Base-by-base conservation (phyloP, 1,140 invertebrate species). In the Drosophila obscura region DNA sequence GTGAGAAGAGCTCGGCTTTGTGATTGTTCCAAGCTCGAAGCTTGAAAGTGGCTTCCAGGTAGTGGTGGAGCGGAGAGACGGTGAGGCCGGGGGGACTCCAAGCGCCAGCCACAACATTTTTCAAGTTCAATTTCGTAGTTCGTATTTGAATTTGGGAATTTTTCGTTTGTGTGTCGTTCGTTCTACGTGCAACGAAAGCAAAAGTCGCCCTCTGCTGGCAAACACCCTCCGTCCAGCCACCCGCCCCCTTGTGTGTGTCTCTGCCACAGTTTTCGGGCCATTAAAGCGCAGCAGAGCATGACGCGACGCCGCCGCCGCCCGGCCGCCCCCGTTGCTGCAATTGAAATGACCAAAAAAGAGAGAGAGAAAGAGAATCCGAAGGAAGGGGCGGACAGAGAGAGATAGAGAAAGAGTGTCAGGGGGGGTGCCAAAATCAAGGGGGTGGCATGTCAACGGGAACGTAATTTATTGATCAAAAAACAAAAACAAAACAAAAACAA, bases 111-210 rank as follows among this genome's bases (percentile, higher is more conserved):
- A 35, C 59, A 52, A 52, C 43, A 69, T 52, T 85, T 56, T 85
- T 85, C 77, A 85, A 85, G 78, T 87, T 85, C 74, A 67, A 74
- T 73, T 65, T 51, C 2, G 43, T 22, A 74, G 68, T 65, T 51
- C 2, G 43, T 22, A 63, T 62, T 72, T 73, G 16, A 78, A 62
- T 73, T 56, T 49, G 57, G 26, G 11, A 16, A 45, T 24, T 48
- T 48, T 50, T 46, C 24, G 11, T 26, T 45, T 39, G 53, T 31
- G 56, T 49, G 28, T 50, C 19, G 61, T 62, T 64, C 64, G 46
- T 53, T 64, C 50, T 72, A 88, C 82, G 82, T 85, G 82, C 78
- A 75, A 79, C 78, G 82, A 85, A 85, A 87, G 82, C 83, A 82
- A 85, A 85, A 85, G 78, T 85, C n/a, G 9, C 64, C 19, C 22